Evolutionary conservation across 1,140 invertebrate genomes (phyloP).

Genomic region (Dendrolimus kikuchii): DNA sequence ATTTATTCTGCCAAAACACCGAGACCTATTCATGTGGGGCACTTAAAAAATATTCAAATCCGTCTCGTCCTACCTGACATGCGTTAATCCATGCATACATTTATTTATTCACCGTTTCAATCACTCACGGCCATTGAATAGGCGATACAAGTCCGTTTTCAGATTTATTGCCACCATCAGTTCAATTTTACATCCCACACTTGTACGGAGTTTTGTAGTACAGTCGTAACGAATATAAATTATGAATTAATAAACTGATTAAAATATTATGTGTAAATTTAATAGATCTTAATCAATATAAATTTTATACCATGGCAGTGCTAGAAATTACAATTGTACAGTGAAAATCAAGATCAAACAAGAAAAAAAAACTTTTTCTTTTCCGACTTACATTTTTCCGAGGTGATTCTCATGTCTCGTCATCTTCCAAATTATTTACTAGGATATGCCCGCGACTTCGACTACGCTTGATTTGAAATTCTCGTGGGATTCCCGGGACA

Average conservation of each 20-base stretch:
- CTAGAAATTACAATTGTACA: too few species aligned
- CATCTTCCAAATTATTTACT: too few species aligned
- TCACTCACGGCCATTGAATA: conserved; percentile 29
- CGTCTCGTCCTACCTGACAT: conserved; percentile 8
- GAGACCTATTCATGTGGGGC: conserved; percentile 8
- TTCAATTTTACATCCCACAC: conserved; percentile 11
- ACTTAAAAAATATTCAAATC: conserved; percentile 12
- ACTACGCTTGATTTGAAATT: too few species aligned
- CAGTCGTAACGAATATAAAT: conserved; percentile 1
- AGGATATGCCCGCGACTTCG: too few species aligned
- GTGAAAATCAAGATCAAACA: too few species aligned
- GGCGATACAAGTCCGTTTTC: conserved; percentile 36
- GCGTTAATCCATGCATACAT: conserved; percentile 9
- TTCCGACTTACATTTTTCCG: too few species aligned
- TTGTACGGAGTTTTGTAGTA: background rate
- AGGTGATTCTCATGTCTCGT: too few species aligned
- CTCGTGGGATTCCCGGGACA: too few species aligned
- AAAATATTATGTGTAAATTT: too few species aligned
- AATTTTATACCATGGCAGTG: too few species aligned
- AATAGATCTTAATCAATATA: too few species aligned
- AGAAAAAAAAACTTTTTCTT: too few species aligned
- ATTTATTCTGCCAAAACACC: conserved; percentile 16
- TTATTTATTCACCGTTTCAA: conserved; percentile 11
- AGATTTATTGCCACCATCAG: conserved; percentile 34
- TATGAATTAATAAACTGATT: background rate